Evolutionary conservation across 92 coral and sea anemone species (phyloP), one percentile per base, ranked within the genome.

Genomic region (Umimayanthus kanabou): DNA sequence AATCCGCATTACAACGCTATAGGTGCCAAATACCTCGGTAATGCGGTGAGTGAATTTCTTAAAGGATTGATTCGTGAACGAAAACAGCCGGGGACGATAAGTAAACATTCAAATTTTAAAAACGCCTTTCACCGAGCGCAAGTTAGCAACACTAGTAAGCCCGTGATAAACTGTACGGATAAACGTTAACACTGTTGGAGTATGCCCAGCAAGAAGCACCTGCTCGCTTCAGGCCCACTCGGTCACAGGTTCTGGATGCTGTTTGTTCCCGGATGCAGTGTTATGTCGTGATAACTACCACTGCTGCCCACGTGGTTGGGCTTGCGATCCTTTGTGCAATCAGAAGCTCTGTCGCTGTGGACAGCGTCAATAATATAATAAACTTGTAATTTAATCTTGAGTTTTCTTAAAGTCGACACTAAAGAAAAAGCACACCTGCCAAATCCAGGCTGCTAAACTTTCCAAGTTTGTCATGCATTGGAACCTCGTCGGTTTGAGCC

Each of bases 281-380:
- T 67, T 92, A 29, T 93, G 96, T 65, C 67, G 73, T 57, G 94
- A 92, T 80, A 94, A 91, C 45, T 80, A 74, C 10, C 96, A 95
- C 90, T 95, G 96, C 69, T 95, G 98, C 69, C 96, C 96, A 39
- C 87, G 85, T 80, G 96, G 91, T 53, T 89, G 91, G 86, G 25
- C 30, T 30, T 95, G 96, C 66, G 76, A 91, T 29, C 66, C 77
- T 11, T 50, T 47, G 87, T 83, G 87, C 22, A 57, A 42, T 20
- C 84, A 28, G 15, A 80, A 30, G 2, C 45, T 4, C 0, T 80
- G 84, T 40, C 84, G 14, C 7, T 80, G 84, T 80, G 26, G 69
- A 18, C 69, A 26, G 69, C n/a, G 69, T 61, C 58, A 53, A 10
- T 9, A 11, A 53, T 0, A 10, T 9, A 11, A 53, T 0, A 18